phyloP scores from a whole-genome alignment of 2,797 vertebrate genomes.

The Toxotes lorentzi region DNA sequence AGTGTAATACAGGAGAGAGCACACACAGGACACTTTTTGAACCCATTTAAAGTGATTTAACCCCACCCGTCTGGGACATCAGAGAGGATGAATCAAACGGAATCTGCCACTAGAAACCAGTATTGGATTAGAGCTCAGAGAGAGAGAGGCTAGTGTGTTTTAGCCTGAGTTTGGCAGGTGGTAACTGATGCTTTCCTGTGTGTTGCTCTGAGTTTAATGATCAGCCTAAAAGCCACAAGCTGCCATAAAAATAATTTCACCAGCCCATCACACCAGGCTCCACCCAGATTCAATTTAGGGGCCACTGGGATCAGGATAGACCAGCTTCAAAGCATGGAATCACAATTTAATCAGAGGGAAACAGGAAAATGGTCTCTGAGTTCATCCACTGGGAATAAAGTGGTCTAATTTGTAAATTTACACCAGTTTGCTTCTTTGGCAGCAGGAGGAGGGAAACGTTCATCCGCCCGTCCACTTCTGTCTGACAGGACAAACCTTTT shows the following conservation, averaged over 20 bases:
- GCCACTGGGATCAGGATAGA: not conserved
- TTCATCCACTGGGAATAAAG: not conserved
- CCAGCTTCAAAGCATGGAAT: conserved; percentile 5
- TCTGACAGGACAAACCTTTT: too few relatives aligned
- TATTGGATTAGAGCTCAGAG: not conserved
- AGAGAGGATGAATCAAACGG: not conserved
- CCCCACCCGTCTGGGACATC: conserved; percentile 7
- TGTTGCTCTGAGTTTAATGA: conserved; percentile 36
- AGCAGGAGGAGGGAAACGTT: not conserved
- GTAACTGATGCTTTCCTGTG: conserved; percentile 23
- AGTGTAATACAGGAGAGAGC: not conserved
- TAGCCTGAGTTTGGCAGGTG: not conserved
- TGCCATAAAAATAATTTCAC: conserved; percentile 11
- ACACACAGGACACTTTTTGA: not conserved
- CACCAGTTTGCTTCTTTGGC: too few relatives aligned
- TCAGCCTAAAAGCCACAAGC: conserved; percentile 44
- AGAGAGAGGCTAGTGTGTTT: not conserved
- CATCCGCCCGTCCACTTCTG: not conserved
- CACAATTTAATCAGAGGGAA: conserved; percentile 20
- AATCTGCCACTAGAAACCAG: not conserved
- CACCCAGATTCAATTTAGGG: not conserved
- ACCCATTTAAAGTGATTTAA: conserved; percentile 1
- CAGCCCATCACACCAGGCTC: conserved; percentile 9
- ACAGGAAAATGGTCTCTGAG: not conserved
- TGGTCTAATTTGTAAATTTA: not conserved